A percentile compares a stretch with the other conserved stretches of the same genome.
phyloP scores from a whole-genome alignment of 2,113 vertebrate genomes.

The Saimiri boliviensis region DNA sequence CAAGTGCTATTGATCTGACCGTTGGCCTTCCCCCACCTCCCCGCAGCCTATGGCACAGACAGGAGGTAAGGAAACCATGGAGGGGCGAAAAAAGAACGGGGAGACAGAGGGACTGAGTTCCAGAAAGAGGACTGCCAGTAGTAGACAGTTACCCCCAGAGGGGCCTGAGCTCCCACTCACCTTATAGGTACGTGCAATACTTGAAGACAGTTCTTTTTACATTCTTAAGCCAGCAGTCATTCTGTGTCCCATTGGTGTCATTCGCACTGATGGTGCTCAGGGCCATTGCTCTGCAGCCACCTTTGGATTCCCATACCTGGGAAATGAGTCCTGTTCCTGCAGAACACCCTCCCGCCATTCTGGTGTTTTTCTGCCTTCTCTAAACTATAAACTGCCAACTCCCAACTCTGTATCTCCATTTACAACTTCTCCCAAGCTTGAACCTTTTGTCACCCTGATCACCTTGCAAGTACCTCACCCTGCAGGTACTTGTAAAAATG shows the following conservation, averaged over 20 bases:
- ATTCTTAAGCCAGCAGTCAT: not conserved
- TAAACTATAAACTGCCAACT: not conserved
- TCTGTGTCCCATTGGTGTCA: not conserved
- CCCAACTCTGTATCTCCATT: not conserved
- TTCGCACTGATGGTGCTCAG: no score
- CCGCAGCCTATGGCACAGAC: not conserved
- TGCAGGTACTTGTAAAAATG: slow-evolving; percentile 25
- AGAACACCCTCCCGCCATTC: not conserved
- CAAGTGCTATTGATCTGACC: not conserved
- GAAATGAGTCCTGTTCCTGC: not conserved
- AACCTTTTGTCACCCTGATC: not conserved
- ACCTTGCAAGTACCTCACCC: not conserved
- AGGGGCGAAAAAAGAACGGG: not conserved
- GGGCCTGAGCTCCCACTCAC: not conserved
- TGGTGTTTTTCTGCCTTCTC: not conserved
- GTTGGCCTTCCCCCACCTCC: not conserved
- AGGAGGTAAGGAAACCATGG: not conserved
- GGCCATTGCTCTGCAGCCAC: not conserved
- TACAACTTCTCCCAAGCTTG: not conserved
- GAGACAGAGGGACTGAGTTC: not conserved
- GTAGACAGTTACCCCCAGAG: not conserved
- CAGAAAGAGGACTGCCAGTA: not conserved
- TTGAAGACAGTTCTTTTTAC: not conserved
- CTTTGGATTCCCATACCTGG: not conserved
- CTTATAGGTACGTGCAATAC: not conserved